Percentiles rank a stretch among this genome's conserved stretches.
Conservation (phyloP, 2,888 invertebrate species). For the Allacma fusca region DNA sequence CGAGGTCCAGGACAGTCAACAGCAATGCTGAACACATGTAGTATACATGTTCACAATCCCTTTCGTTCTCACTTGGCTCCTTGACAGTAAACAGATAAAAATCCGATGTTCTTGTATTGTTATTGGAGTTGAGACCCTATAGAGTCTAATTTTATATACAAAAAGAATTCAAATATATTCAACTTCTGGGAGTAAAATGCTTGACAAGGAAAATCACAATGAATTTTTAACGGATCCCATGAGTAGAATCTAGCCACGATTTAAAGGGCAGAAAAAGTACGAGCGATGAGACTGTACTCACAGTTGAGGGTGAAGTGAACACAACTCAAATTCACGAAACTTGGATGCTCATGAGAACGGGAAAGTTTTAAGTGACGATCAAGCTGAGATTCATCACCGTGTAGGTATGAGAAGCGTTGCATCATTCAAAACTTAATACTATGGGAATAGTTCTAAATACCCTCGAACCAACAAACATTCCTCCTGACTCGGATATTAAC, state of each 20-base stretch:
- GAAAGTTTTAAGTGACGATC: background rate
- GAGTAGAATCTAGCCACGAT: too few relatives aligned
- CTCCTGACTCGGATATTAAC: background rate
- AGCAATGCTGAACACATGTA: background rate
- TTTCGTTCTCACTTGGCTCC: background rate
- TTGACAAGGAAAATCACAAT: background rate
- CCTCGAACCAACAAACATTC: background rate
- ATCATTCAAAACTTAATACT: slow-evolving; percentile 12
- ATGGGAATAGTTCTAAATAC: background rate
- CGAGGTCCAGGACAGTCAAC: background rate
- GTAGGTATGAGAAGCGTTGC: background rate
- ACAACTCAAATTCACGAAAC: slow-evolving; percentile 12
- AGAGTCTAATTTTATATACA: background rate
- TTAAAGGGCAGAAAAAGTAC: slow-evolving; percentile 5
- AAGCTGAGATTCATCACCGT: background rate
- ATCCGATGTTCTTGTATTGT: background rate
- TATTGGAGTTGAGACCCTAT: background rate
- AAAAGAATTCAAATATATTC: background rate
- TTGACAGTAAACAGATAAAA: background rate
- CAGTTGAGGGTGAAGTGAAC: background rate
- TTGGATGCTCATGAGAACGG: background rate
- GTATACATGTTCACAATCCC: background rate
- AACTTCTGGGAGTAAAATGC: background rate
- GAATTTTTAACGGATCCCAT: background rate
- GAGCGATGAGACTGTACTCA: background rate